Conservation (phyloP, 2,888 invertebrate species). For the Crocallis elinguaria region DNA sequence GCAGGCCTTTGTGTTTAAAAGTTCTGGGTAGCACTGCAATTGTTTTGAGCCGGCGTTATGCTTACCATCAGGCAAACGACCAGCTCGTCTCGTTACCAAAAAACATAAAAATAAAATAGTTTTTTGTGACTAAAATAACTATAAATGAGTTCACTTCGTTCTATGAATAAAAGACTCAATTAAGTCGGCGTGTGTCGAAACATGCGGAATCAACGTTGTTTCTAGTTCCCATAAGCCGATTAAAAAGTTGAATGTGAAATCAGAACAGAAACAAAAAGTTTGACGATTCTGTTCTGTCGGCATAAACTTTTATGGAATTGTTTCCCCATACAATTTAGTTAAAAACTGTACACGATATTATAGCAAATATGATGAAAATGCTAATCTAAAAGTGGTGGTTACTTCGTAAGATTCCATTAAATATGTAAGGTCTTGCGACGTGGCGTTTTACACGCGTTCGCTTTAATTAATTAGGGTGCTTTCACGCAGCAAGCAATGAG, state of each 20-base stretch:
- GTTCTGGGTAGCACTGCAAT: no score
- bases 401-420: background rate
- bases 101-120: no score
- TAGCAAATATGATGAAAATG: no score
- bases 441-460: slow-evolving; percentile 1
- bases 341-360: no score
- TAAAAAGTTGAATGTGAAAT: slow-evolving; percentile 52
- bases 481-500: slow-evolving; percentile 37
- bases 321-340: no score
- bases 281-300: slow-evolving; percentile 1
- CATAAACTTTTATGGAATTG: background rate
- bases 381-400: background rate
- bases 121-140: no score
- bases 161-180: background rate
- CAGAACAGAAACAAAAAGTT: slow-evolving; percentile 41
- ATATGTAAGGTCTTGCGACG: background rate
- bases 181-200: background rate
- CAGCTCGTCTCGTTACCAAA: no score
- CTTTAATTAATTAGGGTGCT: slow-evolving; percentile 34
- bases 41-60: no score
- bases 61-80: no score
- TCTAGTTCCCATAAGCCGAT: slow-evolving; percentile 50
- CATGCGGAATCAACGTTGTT: slow-evolving; percentile 38
- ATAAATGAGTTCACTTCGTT: background rate
- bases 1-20: no score